Conservation (phyloP, 2,113 vertebrate genomes). For the Antechinus stuartii region DNA sequence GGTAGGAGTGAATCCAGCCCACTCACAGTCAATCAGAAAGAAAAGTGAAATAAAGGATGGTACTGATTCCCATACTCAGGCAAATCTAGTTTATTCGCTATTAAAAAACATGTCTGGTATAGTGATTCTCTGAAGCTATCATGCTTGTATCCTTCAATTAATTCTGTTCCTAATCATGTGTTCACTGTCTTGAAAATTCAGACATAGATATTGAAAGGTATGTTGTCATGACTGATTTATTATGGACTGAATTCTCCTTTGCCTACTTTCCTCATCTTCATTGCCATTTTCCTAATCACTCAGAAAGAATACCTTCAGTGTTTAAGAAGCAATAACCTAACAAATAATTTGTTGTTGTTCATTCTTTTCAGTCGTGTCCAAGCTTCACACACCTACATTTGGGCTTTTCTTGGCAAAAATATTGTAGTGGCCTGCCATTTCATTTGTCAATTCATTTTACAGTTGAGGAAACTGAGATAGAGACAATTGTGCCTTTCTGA, state of each 20-base stretch:
- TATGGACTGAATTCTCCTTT: neutral
- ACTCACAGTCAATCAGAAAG: neutral
- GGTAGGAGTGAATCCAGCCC: neutral
- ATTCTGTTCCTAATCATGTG: neutral
- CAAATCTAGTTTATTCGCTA: neutral
- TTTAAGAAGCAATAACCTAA: neutral
- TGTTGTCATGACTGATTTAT: neutral
- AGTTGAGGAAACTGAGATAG: neutral
- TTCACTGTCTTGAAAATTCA: neutral
- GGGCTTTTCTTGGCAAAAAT: neutral
- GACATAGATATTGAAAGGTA: neutral
- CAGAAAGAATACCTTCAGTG: neutral
- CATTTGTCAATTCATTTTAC: neutral
- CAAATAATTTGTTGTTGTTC: neutral
- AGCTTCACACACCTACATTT: neutral
- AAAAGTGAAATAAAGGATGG: neutral
- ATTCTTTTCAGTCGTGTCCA: neutral
- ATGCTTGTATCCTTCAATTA: neutral
- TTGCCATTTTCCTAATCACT: neutral
- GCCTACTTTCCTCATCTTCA: neutral
- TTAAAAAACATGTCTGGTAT: neutral
- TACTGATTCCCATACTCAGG: neutral
- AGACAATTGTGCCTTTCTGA: neutral
- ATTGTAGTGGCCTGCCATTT: neutral
- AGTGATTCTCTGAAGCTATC: neutral